phyloP scores from a whole-genome alignment of 2,113 vertebrate species.

The Copsychus sechellarum region DNA sequence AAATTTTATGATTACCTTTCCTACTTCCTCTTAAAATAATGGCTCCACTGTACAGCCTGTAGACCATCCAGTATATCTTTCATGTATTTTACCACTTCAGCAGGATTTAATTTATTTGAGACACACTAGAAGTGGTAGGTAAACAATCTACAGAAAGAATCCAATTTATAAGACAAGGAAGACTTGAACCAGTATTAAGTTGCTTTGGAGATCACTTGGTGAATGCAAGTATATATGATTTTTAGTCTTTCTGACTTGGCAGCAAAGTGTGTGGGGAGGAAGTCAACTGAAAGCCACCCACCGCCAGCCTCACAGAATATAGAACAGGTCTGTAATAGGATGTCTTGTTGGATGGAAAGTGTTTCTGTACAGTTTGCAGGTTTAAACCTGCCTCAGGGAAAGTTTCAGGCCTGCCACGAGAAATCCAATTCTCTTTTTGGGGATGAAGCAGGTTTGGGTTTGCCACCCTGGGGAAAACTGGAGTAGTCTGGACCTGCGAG shows the following conservation, averaged over 20 bases:
- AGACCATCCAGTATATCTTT: conserved; percentile 70
- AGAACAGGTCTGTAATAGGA: conserved; percentile 57
- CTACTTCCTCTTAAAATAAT: conserved; percentile 79
- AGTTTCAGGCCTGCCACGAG: neutral
- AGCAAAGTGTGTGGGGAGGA: conserved; percentile 52
- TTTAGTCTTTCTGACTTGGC: conserved; percentile 52
- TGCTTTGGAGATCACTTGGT: conserved; percentile 61
- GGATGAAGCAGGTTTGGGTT: neutral
- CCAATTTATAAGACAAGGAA: conserved; percentile 69
- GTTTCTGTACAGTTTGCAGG: conserved; percentile 40
- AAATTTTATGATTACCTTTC: conserved; percentile 81
- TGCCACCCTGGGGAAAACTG: neutral
- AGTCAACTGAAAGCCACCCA: conserved; percentile 62
- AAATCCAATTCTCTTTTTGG: conserved; percentile 1
- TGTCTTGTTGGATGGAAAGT: conserved; percentile 54
- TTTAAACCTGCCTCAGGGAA: conserved; percentile 31
- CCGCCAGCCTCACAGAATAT: conserved; percentile 33
- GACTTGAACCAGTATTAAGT: conserved; percentile 39
- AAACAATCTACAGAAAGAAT: conserved; percentile 74
- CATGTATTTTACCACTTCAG: conserved; percentile 72
- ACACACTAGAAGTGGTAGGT: conserved; percentile 72
- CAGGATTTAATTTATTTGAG: conserved; percentile 77
- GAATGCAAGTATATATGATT: conserved; percentile 26
- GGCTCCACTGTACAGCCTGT: conserved; percentile 66
- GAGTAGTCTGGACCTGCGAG: neutral